phyloP scores from a whole-genome alignment of 2,797 vertebrate genomes.

The Ptychadena robeensis region DNA sequence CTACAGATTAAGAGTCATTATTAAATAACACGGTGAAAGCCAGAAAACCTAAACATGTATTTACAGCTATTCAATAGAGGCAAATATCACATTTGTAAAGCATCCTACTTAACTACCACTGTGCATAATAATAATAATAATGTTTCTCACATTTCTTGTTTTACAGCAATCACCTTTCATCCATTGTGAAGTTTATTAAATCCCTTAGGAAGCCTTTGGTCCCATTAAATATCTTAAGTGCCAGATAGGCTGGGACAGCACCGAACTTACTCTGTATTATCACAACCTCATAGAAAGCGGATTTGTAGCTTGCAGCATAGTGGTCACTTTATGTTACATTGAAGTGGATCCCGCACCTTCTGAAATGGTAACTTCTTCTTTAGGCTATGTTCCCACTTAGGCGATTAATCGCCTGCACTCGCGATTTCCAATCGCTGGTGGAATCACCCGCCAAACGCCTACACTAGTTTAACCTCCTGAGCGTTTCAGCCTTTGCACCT shows the following conservation, averaged over 20 bases:
- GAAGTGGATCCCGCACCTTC: no score
- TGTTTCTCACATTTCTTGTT: constrained; percentile 18
- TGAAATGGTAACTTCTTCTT: no score
- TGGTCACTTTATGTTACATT: no score
- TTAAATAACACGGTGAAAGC: constrained; percentile 21
- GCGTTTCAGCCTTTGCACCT: no score
- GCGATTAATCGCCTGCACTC: no score
- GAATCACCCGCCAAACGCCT: no score
- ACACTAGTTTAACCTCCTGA: no score
- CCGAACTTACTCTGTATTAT: not conserved
- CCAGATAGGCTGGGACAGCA: not conserved
- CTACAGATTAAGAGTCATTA: constrained; percentile 32
- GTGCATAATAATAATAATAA: not conserved
- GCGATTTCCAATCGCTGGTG: no score
- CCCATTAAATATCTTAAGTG: not conserved
- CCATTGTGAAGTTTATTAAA: not conserved
- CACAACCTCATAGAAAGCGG: not conserved
- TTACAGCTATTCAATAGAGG: not conserved
- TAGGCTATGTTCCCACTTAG: no score
- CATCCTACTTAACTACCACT: not conserved
- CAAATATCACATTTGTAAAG: not conserved
- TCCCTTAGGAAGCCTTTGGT: not conserved
- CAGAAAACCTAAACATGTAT: constrained; percentile 24
- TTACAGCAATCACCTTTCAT: constrained; percentile 17
- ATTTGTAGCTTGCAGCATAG: not conserved